Conservation (phyloP, 2,113 vertebrate species). For the Morone chrysops region DNA sequence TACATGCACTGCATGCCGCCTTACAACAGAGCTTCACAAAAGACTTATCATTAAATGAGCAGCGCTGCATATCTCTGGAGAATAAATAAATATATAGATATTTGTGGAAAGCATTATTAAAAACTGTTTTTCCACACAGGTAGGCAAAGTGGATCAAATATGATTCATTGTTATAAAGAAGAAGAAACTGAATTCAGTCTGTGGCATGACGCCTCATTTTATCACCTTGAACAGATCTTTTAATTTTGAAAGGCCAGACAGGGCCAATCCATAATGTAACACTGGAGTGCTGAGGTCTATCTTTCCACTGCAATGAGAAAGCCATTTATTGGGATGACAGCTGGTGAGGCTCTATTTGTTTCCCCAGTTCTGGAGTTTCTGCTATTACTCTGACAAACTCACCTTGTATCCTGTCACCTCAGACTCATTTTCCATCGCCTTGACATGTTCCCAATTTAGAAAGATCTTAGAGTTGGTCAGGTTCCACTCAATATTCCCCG, state of each 20-base stretch:
- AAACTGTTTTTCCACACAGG: slow-evolving; percentile 5
- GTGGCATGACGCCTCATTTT: slow-evolving; percentile 54
- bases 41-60: slow-evolving; percentile 48
- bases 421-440: slow-evolving; percentile 93
- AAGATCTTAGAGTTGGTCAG: slow-evolving; percentile 91
- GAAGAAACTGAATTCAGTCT: slow-evolving; percentile 24
- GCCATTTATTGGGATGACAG: slow-evolving; percentile 69
- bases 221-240: slow-evolving; percentile 76
- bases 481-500: slow-evolving; percentile 90
- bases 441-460: slow-evolving; percentile 93
- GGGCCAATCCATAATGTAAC: slow-evolving; percentile 70
- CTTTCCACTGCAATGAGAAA: slow-evolving; percentile 64
- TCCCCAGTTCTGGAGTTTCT: slow-evolving; percentile 47
- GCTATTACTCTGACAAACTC: slow-evolving; percentile 70
- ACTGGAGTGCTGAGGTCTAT: slow-evolving; percentile 64
- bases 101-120: slow-evolving; percentile 26
- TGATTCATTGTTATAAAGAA: slow-evolving; percentile 27
- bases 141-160: slow-evolving; percentile 52
- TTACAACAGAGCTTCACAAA: slow-evolving; percentile 11
- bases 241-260: slow-evolving; percentile 78
- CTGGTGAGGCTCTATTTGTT: slow-evolving; percentile 67
- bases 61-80: slow-evolving; percentile 14
- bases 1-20: neutral
- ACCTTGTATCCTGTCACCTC: slow-evolving; percentile 94
- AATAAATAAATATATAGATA: neutral